Evolutionary conservation across 2,888 invertebrate genomes (phyloP), one percentile per base, ranked within the genome.

Genomic region (Pristionchus exspectatus): DNA sequence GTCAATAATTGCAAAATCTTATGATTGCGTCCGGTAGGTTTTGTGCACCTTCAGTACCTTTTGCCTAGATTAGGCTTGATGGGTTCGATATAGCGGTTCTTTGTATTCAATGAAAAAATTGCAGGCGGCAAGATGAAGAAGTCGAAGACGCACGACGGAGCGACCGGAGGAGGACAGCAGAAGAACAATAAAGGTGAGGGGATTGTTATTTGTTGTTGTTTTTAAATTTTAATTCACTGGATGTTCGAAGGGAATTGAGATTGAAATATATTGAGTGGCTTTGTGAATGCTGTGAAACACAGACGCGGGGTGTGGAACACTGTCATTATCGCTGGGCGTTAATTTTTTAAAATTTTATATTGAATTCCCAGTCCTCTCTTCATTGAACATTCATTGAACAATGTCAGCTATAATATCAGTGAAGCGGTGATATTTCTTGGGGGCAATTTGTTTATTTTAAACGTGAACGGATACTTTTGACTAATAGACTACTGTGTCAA

Each of bases 71-170:
- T 18, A 21, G 2, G 18, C 24, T 18, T 5, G 21, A 4, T 2
- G 12, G 16, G 5, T 66, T 66, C n/a, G 24, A 66, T 66, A 9
- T 7, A 3, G n/a, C 9, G 66, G 1, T n/a, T 66, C 5, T 66
- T 12, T 33, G 16, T 30, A 77, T n/a, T 44, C 3, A 24, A 38
- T 44, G n/a, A 44, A 10, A n/a, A n/a, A 77, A 77, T 77, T 77
- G 27, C 50, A 81, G 81, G 81, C 50, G 50, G 4, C n/a, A 81
- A 88, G 56, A 38, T 88, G 87, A 88, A 88, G 87, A 88, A 88
- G 74, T 88, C 87, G 87, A 88, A 88, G 87, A 88, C 87, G 27
- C 87, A 88, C 74, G 87, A 88, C 33, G 87, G 87, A 38, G 87
- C 87, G n/a, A 59, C 69, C n/a, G 87, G 44, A 50, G 44, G 44